Evolutionary conservation across 92 coral and sea anemone genomes (phyloP).

Genomic region (Isaurus tuberculatus): DNA sequence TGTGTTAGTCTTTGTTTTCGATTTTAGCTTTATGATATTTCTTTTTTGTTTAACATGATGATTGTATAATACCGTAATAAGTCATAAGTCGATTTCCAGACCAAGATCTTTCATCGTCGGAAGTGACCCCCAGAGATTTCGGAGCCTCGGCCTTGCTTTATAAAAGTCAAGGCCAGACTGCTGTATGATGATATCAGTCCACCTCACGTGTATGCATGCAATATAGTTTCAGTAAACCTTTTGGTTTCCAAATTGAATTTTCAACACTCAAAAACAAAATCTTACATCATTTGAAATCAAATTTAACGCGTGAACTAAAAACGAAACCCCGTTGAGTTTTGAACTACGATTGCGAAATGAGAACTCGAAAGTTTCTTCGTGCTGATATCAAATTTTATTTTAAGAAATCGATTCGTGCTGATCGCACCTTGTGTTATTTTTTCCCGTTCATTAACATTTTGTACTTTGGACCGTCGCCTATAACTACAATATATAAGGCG

Average conservation of each 20-base stretch:
- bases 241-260: neutral
- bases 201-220: no score
- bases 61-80: neutral
- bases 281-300: neutral
- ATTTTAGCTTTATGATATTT: neutral
- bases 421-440: neutral
- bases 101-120: slow-evolving; percentile 10
- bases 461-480: neutral
- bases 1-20: neutral
- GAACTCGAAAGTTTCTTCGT: neutral
- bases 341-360: neutral
- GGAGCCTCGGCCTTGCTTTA: neutral
- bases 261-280: neutral
- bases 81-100: no score
- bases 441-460: neutral
- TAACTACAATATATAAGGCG: neutral
- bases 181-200: neutral
- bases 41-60: neutral
- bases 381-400: neutral
- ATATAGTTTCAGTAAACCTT: neutral
- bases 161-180: slow-evolving; percentile 22
- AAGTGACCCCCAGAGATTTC: neutral
- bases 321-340: neutral
- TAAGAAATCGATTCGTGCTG: neutral
- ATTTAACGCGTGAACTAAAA: neutral